Evolutionary conservation across 2,797 vertebrate species (phyloP).

Genomic region (Lepidocolaptes lacrymiger): DNA sequence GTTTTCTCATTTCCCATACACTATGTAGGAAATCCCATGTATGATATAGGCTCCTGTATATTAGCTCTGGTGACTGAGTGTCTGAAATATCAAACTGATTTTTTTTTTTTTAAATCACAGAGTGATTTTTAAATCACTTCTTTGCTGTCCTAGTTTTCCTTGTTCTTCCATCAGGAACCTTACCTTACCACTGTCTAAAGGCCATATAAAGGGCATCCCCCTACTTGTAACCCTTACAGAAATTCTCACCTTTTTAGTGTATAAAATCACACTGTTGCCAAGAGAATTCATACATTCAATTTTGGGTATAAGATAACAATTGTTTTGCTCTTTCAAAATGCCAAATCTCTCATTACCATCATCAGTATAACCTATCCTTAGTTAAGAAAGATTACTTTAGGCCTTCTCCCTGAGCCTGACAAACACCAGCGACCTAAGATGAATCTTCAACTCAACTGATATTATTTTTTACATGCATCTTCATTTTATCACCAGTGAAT

Average conservation of each 20-base stretch:
- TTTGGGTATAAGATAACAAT: background rate
- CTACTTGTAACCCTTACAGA: background rate
- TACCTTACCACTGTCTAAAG: background rate
- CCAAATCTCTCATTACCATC: background rate
- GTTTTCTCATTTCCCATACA: background rate
- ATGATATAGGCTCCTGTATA: background rate
- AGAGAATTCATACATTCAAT: background rate
- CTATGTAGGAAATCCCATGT: background rate
- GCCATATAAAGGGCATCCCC: accelerated
- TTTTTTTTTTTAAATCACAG: background rate
- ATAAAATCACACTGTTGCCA: background rate
- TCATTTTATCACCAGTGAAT: background rate
- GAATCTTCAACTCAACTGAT: background rate
- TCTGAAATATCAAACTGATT: background rate
- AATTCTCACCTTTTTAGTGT: background rate
- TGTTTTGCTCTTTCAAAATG: background rate
- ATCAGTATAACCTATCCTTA: background rate
- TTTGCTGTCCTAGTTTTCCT: background rate
- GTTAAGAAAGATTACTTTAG: background rate
- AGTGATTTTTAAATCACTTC: background rate
- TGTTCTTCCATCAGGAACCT: background rate
- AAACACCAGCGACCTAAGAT: background rate
- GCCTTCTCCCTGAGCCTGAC: background rate
- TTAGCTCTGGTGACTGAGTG: background rate
- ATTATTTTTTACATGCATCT: background rate